Conservation (phyloP, 2,113 vertebrate species). For the Toxostoma redivivum region DNA sequence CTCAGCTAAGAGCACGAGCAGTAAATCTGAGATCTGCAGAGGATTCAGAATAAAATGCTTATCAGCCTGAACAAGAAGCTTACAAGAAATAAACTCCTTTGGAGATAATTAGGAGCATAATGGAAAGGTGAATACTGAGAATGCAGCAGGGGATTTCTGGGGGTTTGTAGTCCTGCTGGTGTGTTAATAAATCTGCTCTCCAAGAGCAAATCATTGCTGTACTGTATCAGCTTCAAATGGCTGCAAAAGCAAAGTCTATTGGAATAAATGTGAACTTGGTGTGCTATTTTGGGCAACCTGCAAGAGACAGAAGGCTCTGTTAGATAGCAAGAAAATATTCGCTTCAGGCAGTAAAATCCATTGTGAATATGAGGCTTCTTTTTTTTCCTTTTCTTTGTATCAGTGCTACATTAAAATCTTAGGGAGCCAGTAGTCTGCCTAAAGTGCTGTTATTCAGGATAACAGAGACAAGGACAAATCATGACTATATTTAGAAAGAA, state of each 20-base stretch:
- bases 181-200: background rate
- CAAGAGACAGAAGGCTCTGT: background rate
- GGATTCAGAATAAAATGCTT: background rate
- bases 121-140: background rate
- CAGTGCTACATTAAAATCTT: background rate
- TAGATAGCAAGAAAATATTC: background rate
- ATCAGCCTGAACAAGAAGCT: background rate
- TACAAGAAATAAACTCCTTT: background rate
- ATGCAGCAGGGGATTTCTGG: background rate
- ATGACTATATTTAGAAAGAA: background rate
- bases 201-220: background rate
- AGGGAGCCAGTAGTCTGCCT: background rate
- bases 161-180: background rate
- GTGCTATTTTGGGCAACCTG: background rate
- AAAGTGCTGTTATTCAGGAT: background rate
- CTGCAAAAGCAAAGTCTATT: background rate
- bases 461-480: background rate
- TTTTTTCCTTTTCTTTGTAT: background rate
- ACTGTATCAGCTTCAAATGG: background rate
- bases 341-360: background rate
- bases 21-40: background rate
- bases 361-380: background rate
- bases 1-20: fast-evolving
- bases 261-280: background rate
- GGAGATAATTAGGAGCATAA: background rate